Evolutionary conservation across 35 echinoderm and acorn worm species (phyloP).

Genomic region (Diadema setosum): DNA sequence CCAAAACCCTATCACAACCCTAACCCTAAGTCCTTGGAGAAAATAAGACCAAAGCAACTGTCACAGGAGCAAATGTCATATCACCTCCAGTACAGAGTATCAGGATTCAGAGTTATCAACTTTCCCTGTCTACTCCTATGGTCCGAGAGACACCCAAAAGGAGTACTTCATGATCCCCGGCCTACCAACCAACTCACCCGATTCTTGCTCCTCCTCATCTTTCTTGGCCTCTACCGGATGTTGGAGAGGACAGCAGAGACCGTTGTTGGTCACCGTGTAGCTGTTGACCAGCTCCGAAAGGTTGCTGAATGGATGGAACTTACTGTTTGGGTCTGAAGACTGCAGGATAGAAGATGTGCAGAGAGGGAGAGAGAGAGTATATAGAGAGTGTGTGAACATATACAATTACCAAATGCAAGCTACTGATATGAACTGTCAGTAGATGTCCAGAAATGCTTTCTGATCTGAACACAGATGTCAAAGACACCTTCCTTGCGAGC

Average conservation of each 20-base stretch:
- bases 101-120: no score
- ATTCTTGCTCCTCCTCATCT: constrained; percentile 51
- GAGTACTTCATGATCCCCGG: no score
- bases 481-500: neutral
- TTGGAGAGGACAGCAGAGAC: constrained; percentile 83
- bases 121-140: no score
- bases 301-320: constrained; percentile 85
- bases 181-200: constrained; percentile 42
- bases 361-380: neutral
- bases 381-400: neutral
- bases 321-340: constrained; percentile 42
- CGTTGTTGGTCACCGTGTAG: constrained; percentile 72
- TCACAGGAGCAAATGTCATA: no score
- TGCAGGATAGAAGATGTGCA: neutral
- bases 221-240: constrained; percentile 60
- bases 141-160: no score
- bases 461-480: neutral
- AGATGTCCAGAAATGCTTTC: neutral
- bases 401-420: neutral
- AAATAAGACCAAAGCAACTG: no score
- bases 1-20: no score
- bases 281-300: constrained; percentile 85
- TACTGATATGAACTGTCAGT: neutral
- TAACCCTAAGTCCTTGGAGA: no score
- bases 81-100: no score